phyloP scores from a whole-genome alignment of 1,140 invertebrate genomes.

The Lasioglossum albipes region DNA sequence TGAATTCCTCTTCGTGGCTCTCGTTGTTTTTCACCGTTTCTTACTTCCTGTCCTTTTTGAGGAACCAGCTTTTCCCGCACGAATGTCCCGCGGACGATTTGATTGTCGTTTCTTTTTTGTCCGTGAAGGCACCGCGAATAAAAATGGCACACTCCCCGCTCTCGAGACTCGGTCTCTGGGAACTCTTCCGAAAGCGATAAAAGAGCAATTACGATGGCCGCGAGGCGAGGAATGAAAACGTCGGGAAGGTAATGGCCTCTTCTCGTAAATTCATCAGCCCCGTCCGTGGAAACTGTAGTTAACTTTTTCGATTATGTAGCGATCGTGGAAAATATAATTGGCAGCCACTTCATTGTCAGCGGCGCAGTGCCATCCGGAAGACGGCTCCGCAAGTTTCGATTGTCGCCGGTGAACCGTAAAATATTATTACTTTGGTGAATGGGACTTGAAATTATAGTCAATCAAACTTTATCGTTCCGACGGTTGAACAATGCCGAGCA shows the following conservation, averaged over 20 bases:
- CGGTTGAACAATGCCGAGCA: too few species aligned
- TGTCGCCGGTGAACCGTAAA: too few species aligned
- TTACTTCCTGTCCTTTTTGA: too few species aligned
- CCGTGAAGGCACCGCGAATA: not conserved
- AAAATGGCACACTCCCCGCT: not conserved
- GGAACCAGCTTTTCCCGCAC: too few species aligned
- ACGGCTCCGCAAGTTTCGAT: too few species aligned
- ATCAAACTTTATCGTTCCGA: too few species aligned
- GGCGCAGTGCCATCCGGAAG: not conserved
- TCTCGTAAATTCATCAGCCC: not conserved
- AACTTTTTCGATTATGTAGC: slow-evolving; percentile 3
- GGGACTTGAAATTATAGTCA: too few species aligned
- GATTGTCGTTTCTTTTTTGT: not conserved
- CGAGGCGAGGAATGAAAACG: not conserved
- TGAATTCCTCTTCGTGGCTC: too few species aligned
- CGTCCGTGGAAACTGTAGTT: not conserved
- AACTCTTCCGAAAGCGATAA: not conserved
- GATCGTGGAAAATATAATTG: not conserved
- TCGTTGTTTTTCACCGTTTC: too few species aligned
- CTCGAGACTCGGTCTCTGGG: too few species aligned
- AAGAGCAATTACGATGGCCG: not conserved
- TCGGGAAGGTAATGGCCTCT: not conserved
- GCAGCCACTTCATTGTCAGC: not conserved
- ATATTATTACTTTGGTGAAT: too few species aligned
- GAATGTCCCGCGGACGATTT: not conserved